Conservation (phyloP, 2,113 vertebrate genomes). For the Polyodon spathula region DNA sequence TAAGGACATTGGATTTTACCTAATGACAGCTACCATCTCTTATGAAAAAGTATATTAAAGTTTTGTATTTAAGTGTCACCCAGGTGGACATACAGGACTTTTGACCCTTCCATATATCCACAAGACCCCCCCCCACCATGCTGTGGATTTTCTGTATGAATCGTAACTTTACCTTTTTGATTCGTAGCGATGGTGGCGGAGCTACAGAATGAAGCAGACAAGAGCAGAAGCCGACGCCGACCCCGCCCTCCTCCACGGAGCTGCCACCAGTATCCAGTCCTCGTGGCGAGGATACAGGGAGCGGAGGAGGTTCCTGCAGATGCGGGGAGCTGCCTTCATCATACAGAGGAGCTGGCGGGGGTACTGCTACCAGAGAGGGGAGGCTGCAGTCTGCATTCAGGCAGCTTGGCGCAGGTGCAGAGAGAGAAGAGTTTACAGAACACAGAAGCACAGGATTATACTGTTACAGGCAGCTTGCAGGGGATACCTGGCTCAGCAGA, state of each 20-base stretch:
- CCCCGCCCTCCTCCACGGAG: slow-evolving; percentile 38
- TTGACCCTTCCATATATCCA: too few species aligned
- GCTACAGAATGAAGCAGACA: slow-evolving; percentile 42
- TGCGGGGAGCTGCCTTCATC: slow-evolving; percentile 59
- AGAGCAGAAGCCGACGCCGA: slow-evolving; percentile 33
- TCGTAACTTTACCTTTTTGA: not conserved
- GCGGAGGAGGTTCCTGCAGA: slow-evolving; percentile 57
- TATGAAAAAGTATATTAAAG: too few species aligned
- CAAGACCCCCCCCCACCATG: too few species aligned
- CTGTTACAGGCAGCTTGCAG: slow-evolving; percentile 64
- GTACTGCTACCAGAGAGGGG: slow-evolving; percentile 35
- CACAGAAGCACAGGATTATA: slow-evolving; percentile 43
- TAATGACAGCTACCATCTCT: too few species aligned
- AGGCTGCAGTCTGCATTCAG: slow-evolving; percentile 71
- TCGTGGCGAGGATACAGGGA: slow-evolving; percentile 72
- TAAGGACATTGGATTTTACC: too few species aligned
- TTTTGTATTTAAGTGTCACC: too few species aligned
- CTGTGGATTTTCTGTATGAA: not conserved
- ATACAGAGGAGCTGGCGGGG: slow-evolving; percentile 79
- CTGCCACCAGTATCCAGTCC: slow-evolving; percentile 67
- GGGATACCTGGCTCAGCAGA: slow-evolving; percentile 67
- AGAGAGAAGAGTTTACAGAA: slow-evolving; percentile 44
- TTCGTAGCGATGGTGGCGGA: slow-evolving; percentile 75
- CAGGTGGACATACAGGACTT: too few species aligned
- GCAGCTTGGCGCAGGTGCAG: slow-evolving; percentile 70